These are phyloP conservation scores for Hippocampus mohnikei DNA, from an alignment of 2,113 vertebrate genomes.

Conservation along the genomic window DNA sequence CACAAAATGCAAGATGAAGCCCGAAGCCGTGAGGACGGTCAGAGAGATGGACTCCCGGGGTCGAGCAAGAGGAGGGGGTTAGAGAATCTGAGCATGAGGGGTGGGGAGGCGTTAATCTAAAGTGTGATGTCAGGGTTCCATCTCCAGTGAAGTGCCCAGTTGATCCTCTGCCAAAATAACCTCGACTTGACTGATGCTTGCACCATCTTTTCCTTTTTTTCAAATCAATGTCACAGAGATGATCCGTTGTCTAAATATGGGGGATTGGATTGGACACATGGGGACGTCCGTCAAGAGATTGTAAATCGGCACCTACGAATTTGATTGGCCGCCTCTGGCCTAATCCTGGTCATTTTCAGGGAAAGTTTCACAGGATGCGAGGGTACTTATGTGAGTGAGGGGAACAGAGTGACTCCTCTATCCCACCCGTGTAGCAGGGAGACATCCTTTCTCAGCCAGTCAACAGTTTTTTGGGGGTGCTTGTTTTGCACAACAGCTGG, in stretches of 20 bases:
- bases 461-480: constrained; percentile 10
- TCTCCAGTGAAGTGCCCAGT: constrained; percentile 48
- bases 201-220: constrained; percentile 37
- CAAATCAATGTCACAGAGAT: constrained; percentile 59
- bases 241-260: constrained; percentile 72
- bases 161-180: constrained; percentile 69
- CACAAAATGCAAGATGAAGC: constrained; percentile 42
- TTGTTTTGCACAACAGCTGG: constrained; percentile 33
- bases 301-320: constrained; percentile 17
- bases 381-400: constrained; percentile 56
- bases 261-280: constrained; percentile 42
- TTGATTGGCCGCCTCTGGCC: constrained; percentile 63
- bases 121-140: constrained; percentile 27
- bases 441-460: not conserved
- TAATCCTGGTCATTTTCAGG: constrained; percentile 63
- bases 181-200: constrained; percentile 43
- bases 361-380: constrained; percentile 31
- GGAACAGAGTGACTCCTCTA: constrained; percentile 15
- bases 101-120: constrained; percentile 23
- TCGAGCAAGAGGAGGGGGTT: not conserved
- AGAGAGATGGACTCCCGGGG: constrained; percentile 24
- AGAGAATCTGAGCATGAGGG: not conserved
- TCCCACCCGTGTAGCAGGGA: constrained; percentile 11
- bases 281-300: constrained; percentile 52
- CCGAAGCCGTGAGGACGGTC: constrained; percentile 21